A percentile compares a stretch with the other conserved stretches of the same genome.
phyloP scores from a whole-genome alignment of 2,113 vertebrate genomes.

The Calonectris borealis region DNA sequence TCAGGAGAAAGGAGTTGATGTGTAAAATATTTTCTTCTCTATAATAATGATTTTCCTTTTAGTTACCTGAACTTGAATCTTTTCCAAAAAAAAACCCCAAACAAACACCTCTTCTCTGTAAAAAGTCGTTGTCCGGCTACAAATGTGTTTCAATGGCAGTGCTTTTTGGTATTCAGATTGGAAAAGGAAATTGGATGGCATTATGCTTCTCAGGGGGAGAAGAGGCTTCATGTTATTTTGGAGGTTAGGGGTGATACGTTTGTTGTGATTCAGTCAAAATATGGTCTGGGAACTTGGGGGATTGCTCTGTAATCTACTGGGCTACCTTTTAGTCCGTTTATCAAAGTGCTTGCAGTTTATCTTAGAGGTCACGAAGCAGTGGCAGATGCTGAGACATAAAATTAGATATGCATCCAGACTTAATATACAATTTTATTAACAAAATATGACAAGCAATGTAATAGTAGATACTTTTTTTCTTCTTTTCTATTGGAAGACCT shows the following conservation, averaged over 20 bases:
- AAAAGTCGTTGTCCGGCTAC: neutral
- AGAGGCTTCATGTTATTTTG: neutral
- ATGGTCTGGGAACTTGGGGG: neutral
- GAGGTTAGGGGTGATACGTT: neutral
- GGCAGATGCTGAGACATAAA: neutral
- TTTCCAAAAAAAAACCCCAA: neutral
- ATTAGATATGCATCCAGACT: neutral
- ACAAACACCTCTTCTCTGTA: neutral
- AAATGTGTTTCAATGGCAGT: neutral
- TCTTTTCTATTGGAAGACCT: neutral
- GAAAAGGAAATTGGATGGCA: neutral
- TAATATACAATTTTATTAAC: neutral
- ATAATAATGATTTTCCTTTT: neutral
- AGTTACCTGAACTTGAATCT: neutral
- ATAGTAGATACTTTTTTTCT: neutral
- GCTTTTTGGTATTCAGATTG: neutral
- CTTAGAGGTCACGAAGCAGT: neutral
- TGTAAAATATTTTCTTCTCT: neutral
- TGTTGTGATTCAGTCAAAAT: neutral
- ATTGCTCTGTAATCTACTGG: neutral
- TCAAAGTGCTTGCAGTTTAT: neutral
- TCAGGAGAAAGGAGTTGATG: neutral
- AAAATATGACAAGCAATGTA: neutral
- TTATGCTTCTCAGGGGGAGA: rapidly evolving
- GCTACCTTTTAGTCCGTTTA: neutral